Evolutionary conservation across 92 coral and sea anemone species (phyloP).

Genomic region (Nematostella vectensis): DNA sequence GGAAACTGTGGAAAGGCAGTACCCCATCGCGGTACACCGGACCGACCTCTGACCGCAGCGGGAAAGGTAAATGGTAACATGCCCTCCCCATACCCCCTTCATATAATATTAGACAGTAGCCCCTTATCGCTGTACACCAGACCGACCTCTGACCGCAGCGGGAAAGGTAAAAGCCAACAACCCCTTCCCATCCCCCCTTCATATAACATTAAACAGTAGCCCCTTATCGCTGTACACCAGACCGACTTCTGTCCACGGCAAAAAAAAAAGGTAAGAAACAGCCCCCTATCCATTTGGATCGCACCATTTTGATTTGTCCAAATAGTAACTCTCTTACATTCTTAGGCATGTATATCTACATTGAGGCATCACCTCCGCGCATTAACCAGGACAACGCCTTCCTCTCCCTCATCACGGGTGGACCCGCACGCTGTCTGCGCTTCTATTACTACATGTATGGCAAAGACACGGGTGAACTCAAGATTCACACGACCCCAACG

Average conservation of each 20-base stretch:
- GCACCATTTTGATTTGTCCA: no score
- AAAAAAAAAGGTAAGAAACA: conserved; percentile 14
- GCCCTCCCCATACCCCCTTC: no score
- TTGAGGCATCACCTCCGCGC: conserved; percentile 79
- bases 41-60: conserved; percentile 71
- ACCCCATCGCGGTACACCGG: conserved; percentile 80
- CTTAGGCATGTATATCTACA: conserved; percentile 71
- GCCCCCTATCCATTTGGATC: no score
- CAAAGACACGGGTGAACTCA: conserved; percentile 39
- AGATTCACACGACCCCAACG: conserved; percentile 18
- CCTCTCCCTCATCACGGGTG: conserved; percentile 25
- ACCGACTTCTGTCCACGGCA: conserved; percentile 71
- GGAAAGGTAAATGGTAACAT: conserved; percentile 37
- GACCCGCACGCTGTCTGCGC: conserved; percentile 40
- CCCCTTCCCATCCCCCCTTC: no score
- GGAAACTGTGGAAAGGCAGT: conserved; percentile 57
- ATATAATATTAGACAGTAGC: no score
- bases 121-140: conserved; percentile 76
- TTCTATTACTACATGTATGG: conserved; percentile 79
- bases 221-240: conserved; percentile 76
- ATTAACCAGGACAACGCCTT: conserved; percentile 62
- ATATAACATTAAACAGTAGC: no score
- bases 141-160: conserved; percentile 71
- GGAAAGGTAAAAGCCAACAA: conserved; percentile 36
- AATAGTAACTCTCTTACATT: no score